These are phyloP conservation scores for Epizoanthus illoricatus DNA, from an alignment of 92 coral and sea anemone genomes.

Conservation along the genomic window DNA sequence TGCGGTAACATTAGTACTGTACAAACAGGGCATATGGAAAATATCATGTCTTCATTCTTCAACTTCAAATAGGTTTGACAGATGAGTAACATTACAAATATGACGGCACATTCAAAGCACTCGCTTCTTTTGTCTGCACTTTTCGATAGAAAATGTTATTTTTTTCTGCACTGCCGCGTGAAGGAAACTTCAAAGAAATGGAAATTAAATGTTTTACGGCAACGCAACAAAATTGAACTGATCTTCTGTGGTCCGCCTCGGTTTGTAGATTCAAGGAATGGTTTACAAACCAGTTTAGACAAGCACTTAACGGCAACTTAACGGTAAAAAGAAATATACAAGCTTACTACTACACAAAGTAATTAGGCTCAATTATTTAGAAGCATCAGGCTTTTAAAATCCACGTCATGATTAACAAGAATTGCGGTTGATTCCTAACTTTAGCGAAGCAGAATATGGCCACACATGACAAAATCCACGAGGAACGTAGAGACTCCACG, in stretches of 20 bases:
- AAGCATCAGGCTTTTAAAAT: not conserved
- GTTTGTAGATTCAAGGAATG: too few species aligned
- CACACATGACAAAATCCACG: not conserved
- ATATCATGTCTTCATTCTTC: constrained; percentile 15
- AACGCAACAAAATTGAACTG: not conserved
- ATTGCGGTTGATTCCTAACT: constrained; percentile 11
- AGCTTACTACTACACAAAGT: constrained; percentile 1
- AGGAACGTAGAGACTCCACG: not conserved
- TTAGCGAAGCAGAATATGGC: not conserved
- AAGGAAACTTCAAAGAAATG: not conserved
- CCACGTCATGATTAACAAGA: not conserved
- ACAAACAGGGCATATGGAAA: constrained; percentile 14
- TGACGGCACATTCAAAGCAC: constrained; percentile 15
- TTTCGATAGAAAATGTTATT: constrained; percentile 15
- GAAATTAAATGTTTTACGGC: not conserved
- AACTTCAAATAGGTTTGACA: constrained; percentile 30
- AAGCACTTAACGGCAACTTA: not conserved
- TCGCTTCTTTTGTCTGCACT: constrained; percentile 4
- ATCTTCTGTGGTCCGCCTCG: not conserved
- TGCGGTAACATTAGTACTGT: constrained; percentile 10
- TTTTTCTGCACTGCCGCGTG: constrained; percentile 1
- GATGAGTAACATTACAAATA: constrained; percentile 8
- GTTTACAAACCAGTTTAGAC: not conserved
- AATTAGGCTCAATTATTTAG: not conserved
- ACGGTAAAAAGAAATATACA: not conserved